Conservation (phyloP, 1,140 invertebrate species). For the Matsumurasca onukii region DNA sequence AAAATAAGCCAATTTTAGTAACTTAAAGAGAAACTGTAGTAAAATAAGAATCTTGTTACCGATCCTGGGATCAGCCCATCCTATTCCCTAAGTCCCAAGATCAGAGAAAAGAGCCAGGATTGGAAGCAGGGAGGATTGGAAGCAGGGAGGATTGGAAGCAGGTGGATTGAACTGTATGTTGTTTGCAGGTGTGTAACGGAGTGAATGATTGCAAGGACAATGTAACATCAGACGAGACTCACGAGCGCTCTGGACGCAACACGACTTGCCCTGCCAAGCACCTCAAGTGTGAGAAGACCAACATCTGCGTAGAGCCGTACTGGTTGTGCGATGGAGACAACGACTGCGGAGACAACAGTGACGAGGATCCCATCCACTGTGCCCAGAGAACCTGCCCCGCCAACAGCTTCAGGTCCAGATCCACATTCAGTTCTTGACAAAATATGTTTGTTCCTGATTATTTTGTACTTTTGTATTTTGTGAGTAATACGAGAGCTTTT, state of each 20-base stretch:
- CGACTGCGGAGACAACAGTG: conserved; percentile 94
- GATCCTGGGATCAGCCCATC: too few relatives aligned
- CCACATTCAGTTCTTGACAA: too few relatives aligned
- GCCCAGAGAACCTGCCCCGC: conserved; percentile 84
- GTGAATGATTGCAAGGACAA: conserved; percentile 95
- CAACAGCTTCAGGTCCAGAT: conserved; percentile 73
- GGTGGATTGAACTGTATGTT: too few relatives aligned
- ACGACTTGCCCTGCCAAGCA: conserved; percentile 85
- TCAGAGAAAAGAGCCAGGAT: too few relatives aligned
- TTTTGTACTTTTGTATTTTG: too few relatives aligned
- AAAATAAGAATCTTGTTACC: too few relatives aligned
- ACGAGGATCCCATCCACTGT: conserved; percentile 90
- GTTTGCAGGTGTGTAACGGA: conserved; percentile 79
- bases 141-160: too few relatives aligned
- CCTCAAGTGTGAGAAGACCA: conserved; percentile 89
- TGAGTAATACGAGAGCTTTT: too few relatives aligned
- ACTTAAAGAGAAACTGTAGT: too few relatives aligned
- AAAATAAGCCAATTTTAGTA: too few relatives aligned
- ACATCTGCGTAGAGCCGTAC: conserved; percentile 93
- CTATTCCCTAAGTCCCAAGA: too few relatives aligned
- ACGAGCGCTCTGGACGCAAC: conserved; percentile 80
- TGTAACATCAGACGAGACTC: conserved; percentile 85
- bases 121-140: too few relatives aligned
- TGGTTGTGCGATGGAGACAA: conserved; percentile 94
- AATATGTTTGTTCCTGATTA: neutral